These are phyloP conservation scores for Philhelius pedissequus DNA, from an alignment of 2,888 invertebrate species.

Conservation along the genomic window DNA sequence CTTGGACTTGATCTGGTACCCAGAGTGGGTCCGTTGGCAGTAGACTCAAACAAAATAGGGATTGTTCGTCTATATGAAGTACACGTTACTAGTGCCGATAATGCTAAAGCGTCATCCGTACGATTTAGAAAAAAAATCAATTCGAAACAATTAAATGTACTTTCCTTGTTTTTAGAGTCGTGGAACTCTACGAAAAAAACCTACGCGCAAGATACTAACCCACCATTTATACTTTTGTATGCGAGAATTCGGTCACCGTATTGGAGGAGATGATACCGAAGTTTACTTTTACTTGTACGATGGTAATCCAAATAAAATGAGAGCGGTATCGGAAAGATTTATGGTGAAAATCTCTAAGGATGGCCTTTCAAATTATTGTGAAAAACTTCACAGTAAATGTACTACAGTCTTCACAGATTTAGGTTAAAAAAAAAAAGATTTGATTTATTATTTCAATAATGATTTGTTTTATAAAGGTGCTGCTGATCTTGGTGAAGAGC, in stretches of 20 bases:
- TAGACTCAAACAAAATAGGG: conserved; percentile 93
- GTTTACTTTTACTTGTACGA: conserved; percentile 93
- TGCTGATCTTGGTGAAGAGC: conserved; percentile 90
- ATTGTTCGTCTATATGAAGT: conserved; percentile 93
- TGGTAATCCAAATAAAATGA: conserved; percentile 83
- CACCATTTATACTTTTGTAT: conserved; percentile 93
- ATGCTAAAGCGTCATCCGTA: conserved; percentile 85
- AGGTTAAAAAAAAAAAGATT: conserved; percentile 77
- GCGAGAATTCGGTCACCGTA: conserved; percentile 92
- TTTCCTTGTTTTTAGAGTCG: conserved; percentile 74
- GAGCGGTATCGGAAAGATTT: conserved; percentile 93
- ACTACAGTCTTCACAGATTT: conserved; percentile 91
- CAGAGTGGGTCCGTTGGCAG: conserved; percentile 91
- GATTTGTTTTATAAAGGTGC: conserved; percentile 80
- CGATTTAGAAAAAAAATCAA: conserved; percentile 74
- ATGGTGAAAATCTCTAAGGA: conserved; percentile 93
- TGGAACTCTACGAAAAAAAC: conserved; percentile 77
- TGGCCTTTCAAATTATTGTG: conserved; percentile 93
- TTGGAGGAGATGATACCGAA: conserved; percentile 94
- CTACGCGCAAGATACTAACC: conserved; percentile 80
- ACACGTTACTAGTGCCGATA: conserved; percentile 87
- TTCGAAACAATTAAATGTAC: background rate
- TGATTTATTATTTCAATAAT: conserved; percentile 5
- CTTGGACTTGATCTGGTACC: conserved; percentile 95
- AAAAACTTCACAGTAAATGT: conserved; percentile 91